Percentiles rank a stretch among this genome's conserved stretches.
Evolutionary conservation across 2,797 vertebrate genomes (phyloP).

Genomic region (Taeniopygia guttata): DNA sequence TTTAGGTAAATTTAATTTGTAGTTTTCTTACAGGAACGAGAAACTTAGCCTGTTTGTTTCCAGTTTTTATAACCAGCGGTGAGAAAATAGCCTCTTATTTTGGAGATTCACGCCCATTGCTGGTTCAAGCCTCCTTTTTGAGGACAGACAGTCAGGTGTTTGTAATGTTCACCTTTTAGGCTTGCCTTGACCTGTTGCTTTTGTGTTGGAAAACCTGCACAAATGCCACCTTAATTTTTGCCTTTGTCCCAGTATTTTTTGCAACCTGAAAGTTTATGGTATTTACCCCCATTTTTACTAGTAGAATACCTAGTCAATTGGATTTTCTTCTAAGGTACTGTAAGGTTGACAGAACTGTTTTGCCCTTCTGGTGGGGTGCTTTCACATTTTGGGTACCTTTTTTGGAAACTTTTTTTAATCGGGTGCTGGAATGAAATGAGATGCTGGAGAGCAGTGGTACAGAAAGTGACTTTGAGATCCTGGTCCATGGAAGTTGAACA

Average conservation of each 20-base stretch:
- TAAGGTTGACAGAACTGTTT: background rate
- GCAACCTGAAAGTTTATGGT: background rate
- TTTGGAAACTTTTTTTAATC: background rate
- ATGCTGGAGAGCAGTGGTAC: background rate
- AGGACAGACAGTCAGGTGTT: background rate
- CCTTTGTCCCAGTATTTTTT: background rate
- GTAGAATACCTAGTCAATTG: background rate
- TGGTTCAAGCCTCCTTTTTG: background rate
- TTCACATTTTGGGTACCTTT: background rate
- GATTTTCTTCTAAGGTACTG: background rate
- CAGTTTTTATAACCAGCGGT: background rate
- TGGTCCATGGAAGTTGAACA: fast-evolving
- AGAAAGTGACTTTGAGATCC: background rate
- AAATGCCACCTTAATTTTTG: background rate
- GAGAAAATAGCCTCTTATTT: background rate
- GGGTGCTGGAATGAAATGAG: background rate
- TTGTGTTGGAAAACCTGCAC: background rate
- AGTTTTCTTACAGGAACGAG: background rate
- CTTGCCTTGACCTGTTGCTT: background rate
- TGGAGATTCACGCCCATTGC: background rate
- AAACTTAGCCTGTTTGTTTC: background rate
- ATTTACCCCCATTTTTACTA: background rate
- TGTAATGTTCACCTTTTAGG: background rate
- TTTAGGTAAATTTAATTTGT: background rate
- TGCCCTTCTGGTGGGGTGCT: background rate